These are phyloP conservation scores for Coracias cyanogaster DNA, from an alignment of 2,797 vertebrate genomes.

Conservation along the genomic window DNA sequence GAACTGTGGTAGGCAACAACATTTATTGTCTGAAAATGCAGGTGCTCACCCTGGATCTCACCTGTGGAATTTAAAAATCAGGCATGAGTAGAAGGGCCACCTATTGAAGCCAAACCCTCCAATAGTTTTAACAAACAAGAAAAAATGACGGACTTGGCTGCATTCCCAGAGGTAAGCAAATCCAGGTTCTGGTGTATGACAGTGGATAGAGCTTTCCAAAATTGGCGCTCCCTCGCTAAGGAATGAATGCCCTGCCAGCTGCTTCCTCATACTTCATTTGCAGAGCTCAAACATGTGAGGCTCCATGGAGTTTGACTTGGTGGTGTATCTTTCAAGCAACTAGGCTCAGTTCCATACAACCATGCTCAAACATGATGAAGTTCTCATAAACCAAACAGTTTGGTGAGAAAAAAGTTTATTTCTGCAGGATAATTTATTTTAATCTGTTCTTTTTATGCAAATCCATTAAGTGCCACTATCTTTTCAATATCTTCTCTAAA, in stretches of 20 bases:
- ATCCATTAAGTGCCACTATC: background rate
- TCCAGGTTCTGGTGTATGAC: background rate
- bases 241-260: background rate
- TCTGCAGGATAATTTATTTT: background rate
- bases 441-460: background rate
- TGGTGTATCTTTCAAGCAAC: background rate
- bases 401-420: background rate
- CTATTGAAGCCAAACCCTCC: background rate
- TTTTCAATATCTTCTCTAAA: background rate
- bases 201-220: background rate
- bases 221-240: background rate
- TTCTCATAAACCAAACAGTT: background rate
- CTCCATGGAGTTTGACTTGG: background rate
- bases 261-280: constrained; percentile 10
- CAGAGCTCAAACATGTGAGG: constrained; percentile 7
- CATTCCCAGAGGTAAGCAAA: background rate
- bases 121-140: background rate
- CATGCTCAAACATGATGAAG: background rate
- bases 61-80: background rate
- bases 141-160: background rate
- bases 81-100: background rate
- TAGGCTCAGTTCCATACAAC: background rate
- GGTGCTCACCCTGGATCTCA: background rate
- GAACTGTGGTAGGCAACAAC: background rate
- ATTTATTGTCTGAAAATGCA: background rate